phyloP scores from a whole-genome alignment of 1,140 invertebrate genomes.

The Homarus americanus region DNA sequence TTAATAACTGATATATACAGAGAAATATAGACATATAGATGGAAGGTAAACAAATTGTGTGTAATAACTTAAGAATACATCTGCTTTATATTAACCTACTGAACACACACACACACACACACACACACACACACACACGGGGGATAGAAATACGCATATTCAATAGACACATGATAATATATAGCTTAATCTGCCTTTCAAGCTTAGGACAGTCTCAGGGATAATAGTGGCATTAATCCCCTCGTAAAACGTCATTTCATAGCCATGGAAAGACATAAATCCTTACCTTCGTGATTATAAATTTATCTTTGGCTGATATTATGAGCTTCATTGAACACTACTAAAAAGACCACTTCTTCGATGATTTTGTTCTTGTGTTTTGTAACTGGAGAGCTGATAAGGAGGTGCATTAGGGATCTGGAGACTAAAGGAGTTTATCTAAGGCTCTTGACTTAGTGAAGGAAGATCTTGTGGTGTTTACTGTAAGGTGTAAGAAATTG shows the following conservation, averaged over 20 bases:
- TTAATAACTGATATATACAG: no score
- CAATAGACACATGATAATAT: neutral
- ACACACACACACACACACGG: neutral
- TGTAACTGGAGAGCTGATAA: no score
- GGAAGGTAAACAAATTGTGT: no score
- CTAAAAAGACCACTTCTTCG: neutral
- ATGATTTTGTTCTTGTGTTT: neutral
- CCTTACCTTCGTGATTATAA: constrained; percentile 18
- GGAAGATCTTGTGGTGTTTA: no score
- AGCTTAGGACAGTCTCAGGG: neutral
- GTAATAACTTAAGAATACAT: no score
- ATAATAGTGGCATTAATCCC: neutral
- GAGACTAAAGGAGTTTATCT: no score
- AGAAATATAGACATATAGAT: no score
- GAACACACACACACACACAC: constrained; percentile 3
- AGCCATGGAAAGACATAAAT: constrained; percentile 18
- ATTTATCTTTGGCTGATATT: constrained; percentile 31
- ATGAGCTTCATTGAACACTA: constrained; percentile 32
- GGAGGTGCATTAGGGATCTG: no score
- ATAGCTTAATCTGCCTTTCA: neutral
- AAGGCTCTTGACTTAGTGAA: no score
- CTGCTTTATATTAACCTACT: no score
- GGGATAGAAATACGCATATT: neutral
- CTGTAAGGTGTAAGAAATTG: no score
- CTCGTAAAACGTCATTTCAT: constrained; percentile 8